A percentile compares a stretch with the other conserved stretches of the same genome.
phyloP scores from a whole-genome alignment of 1,140 invertebrate species.

The Micrasema longulum region DNA sequence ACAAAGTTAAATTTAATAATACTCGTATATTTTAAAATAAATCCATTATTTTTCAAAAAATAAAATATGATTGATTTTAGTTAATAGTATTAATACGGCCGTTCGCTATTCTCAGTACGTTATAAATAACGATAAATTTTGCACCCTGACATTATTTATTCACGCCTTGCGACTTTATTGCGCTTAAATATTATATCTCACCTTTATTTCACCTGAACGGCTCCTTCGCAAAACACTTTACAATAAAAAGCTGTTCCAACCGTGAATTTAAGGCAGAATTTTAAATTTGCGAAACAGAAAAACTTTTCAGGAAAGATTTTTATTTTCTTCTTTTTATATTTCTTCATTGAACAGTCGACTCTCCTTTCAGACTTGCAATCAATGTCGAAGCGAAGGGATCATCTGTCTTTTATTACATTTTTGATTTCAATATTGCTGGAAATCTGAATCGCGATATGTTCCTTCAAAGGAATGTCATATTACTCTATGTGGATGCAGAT shows the following conservation, averaged over 20 bases:
- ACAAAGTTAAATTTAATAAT: too few relatives aligned
- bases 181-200: slow-evolving; percentile 6
- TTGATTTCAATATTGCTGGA: slow-evolving; percentile 10
- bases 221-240: too few relatives aligned
- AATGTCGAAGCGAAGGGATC: slow-evolving; percentile 4
- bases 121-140: slow-evolving; percentile 6
- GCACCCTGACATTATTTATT: slow-evolving; percentile 13
- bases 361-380: slow-evolving; percentile 1
- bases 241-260: too few relatives aligned
- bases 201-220: not conserved
- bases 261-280: too few relatives aligned
- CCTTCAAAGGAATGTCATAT: slow-evolving; percentile 12
- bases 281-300: not conserved
- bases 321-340: not conserved
- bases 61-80: too few relatives aligned
- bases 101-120: too few relatives aligned
- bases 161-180: slow-evolving; percentile 15
- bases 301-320: not conserved
- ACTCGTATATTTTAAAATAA: too few relatives aligned
- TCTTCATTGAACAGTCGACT: not conserved
- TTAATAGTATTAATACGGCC: too few relatives aligned
- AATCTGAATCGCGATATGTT: slow-evolving; percentile 6
- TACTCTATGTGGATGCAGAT: too few relatives aligned
- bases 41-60: too few relatives aligned
- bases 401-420: slow-evolving; percentile 25